Percentiles rank a stretch among this genome's conserved stretches.
phyloP scores from a whole-genome alignment of 2,113 vertebrate species.

The Macroglossus sobrinus region DNA sequence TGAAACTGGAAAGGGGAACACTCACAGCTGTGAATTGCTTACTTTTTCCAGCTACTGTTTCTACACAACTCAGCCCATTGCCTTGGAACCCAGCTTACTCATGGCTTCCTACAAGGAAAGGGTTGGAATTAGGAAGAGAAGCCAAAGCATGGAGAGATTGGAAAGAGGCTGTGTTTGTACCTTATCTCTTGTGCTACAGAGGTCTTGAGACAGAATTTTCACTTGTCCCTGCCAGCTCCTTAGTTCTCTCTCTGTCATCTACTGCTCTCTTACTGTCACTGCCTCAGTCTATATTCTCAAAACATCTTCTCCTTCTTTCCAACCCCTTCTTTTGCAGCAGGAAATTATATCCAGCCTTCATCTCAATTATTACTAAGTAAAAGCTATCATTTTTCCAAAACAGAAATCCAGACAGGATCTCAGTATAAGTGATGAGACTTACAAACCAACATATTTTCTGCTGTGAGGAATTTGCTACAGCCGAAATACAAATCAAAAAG shows the following conservation, averaged over 20 bases:
- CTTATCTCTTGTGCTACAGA: not conserved
- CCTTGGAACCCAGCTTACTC: not conserved
- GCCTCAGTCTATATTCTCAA: not conserved
- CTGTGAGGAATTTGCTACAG: slow-evolving; percentile 5
- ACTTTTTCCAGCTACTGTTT: not conserved
- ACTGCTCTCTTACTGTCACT: not conserved
- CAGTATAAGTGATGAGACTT: not conserved
- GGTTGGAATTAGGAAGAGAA: not conserved
- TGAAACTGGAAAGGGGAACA: not conserved
- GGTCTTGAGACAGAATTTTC: not conserved
- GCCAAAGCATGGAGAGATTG: not conserved
- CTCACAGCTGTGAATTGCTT: not conserved
- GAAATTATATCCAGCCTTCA: not conserved
- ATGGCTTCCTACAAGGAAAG: not conserved
- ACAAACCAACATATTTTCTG: not conserved
- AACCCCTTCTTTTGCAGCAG: not conserved
- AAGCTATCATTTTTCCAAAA: slow-evolving; percentile 21
- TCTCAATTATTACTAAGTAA: slow-evolving; percentile 20
- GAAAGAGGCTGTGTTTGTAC: not conserved
- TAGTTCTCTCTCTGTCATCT: not conserved
- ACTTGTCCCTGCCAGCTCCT: not conserved
- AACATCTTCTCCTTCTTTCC: not conserved
- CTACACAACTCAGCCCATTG: not conserved
- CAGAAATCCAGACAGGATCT: not conserved
- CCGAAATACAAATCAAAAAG: slow-evolving; percentile 28